Percentiles rank a stretch among this genome's conserved stretches.
Conservation (phyloP, 2,888 invertebrate genomes). For the Timandra comae region DNA sequence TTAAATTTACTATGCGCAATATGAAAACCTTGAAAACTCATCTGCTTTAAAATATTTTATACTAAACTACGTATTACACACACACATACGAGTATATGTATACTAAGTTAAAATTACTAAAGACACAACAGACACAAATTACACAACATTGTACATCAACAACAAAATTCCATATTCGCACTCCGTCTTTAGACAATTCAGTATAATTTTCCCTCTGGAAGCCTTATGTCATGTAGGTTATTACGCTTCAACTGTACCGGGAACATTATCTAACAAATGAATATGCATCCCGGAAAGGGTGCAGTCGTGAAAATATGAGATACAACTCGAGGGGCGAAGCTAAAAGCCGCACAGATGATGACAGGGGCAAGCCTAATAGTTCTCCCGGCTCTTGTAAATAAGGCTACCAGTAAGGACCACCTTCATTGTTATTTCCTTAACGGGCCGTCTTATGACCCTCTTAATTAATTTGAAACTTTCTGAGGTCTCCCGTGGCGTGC, state of each 20-base stretch:
- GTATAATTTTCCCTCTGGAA: not conserved
- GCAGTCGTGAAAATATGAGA: conserved; percentile 39
- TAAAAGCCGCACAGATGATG: conserved; percentile 53
- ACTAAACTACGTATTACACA: not conserved
- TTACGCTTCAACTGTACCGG: conserved; percentile 23
- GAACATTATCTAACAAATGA: conserved; percentile 35
- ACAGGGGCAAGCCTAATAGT: conserved; percentile 52
- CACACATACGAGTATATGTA: not conserved
- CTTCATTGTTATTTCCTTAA: conserved; percentile 73
- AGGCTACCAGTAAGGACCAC: conserved; percentile 52
- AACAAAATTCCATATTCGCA: too few species aligned
- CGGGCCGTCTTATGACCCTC: conserved; percentile 74
- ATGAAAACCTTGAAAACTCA: too few species aligned
- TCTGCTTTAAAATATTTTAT: too few species aligned
- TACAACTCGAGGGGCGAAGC: conserved; percentile 30
- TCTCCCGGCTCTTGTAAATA: conserved; percentile 63
- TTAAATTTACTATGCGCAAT: too few species aligned
- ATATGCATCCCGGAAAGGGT: conserved; percentile 45
- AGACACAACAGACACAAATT: too few species aligned
- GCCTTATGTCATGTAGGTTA: conserved; percentile 27
- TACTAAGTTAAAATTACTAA: not conserved
- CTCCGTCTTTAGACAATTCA: too few species aligned
- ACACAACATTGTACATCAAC: too few species aligned
- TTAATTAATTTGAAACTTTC: conserved; percentile 78
- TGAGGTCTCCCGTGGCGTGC: conserved; percentile 72